Evolutionary conservation across 1,140 invertebrate species (phyloP), one percentile per base, ranked within the genome.

Genomic region (Drosophila quadrilineata): DNA sequence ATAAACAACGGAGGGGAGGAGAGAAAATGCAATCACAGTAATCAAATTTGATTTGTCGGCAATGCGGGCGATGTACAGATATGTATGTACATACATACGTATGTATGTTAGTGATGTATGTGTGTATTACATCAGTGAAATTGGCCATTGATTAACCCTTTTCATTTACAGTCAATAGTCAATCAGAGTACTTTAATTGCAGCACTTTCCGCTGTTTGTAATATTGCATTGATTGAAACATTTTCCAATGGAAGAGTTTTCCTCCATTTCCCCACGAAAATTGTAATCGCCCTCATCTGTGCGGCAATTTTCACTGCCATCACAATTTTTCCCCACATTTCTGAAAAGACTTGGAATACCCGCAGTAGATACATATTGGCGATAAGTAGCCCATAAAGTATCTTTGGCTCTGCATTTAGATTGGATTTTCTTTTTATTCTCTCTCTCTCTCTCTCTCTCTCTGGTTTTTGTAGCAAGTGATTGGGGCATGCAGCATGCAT

Each of bases 301-400:
- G 16, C 36, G 24, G 45, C 56, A 67, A 62, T 67, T n/a, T n/a
- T n/a, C n/a, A n/a, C n/a, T 60, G 33, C 22, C 26, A 10, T 29
- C 10, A 28, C 8, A 10, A 33, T 46, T 22, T n/a, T 36, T 41
- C 46, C 41, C 21, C 46, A 68, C 35, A 63, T 65, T n/a, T n/a
- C n/a, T n/a, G n/a, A n/a, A n/a, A n/a, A n/a, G n/a, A n/a, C n/a
- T 45, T 50, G 29, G 26, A 41, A 29, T 43, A 10, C 60, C 54
- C 22, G 59, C 49, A 58, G 67, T 46, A 58, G 77, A 76, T 82
- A 77, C 63, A 68, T 79, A 73, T 72, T 59, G 77, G 49, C 69
- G 72, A 82, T 82, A 68, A 68, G 49, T 50, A 63, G 36, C 19
- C 9, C 58, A 63, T 68, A 84, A 82, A 82, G 79, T 82, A 73